phyloP scores from a whole-genome alignment of 2,888 invertebrate genomes.

The Drosophila ezoana region DNA sequence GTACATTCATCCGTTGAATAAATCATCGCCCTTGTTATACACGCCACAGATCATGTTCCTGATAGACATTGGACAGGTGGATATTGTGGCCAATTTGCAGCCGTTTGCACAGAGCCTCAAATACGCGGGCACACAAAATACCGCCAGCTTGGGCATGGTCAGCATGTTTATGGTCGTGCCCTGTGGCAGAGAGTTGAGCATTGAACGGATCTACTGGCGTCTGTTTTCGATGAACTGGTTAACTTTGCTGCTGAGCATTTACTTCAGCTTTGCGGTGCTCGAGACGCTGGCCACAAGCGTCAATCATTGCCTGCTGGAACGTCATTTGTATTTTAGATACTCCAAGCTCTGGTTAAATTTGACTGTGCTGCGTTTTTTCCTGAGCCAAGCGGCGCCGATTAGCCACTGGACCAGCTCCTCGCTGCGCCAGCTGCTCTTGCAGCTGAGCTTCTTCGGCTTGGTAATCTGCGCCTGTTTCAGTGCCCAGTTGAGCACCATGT shows the following conservation, averaged over 20 bases:
- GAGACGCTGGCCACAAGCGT: not conserved
- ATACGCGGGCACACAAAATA: not conserved
- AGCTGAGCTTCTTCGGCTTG: conserved; percentile 16
- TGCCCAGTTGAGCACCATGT: conserved; percentile 33
- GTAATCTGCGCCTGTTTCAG: not conserved
- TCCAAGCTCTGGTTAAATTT: conserved; percentile 23
- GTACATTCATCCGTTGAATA: not conserved
- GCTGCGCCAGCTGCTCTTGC: conserved; percentile 4
- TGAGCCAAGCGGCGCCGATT: conserved; percentile 11
- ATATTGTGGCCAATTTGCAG: conserved; percentile 21
- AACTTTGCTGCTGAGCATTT: not conserved
- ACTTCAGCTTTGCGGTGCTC: conserved; percentile 11
- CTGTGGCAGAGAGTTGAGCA: conserved; percentile 32
- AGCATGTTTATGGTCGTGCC: conserved; percentile 48
- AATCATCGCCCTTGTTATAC: accelerated
- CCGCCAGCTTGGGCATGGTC: not conserved
- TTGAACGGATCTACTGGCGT: conserved; percentile 4
- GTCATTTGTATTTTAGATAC: not conserved
- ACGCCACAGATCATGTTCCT: not conserved
- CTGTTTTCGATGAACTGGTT: not conserved
- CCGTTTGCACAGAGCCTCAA: not conserved
- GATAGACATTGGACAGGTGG: conserved; percentile 11
- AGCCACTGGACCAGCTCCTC: not conserved
- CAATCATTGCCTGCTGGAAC: not conserved
- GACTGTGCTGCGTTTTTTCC: conserved; percentile 15